phyloP scores from a whole-genome alignment of 2,113 vertebrate genomes.

The Sebastes schlegelii region DNA sequence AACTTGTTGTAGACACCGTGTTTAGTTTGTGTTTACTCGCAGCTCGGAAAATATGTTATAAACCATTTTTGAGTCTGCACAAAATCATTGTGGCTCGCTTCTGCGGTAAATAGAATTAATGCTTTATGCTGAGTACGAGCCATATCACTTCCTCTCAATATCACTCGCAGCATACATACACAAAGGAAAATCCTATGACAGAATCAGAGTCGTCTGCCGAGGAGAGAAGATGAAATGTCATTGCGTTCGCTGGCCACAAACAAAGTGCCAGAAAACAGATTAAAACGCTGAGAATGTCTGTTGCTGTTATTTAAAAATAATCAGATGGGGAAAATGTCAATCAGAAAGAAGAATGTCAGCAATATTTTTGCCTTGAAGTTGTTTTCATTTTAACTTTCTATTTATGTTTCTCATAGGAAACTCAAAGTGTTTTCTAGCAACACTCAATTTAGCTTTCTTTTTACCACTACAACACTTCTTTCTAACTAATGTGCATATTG shows the following conservation, averaged over 20 bases:
- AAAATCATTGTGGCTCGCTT: slow-evolving; percentile 56
- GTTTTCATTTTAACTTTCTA: slow-evolving; percentile 21
- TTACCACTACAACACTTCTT: too few relatives aligned
- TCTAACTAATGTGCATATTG: not conserved
- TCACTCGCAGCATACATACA: slow-evolving; percentile 58
- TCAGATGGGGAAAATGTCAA: slow-evolving; percentile 54
- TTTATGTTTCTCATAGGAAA: slow-evolving; percentile 21
- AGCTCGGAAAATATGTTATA: slow-evolving; percentile 64
- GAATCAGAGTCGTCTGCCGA: slow-evolving; percentile 46
- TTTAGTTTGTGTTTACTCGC: slow-evolving; percentile 73
- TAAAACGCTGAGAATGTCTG: slow-evolving; percentile 45
- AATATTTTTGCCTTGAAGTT: slow-evolving; percentile 11
- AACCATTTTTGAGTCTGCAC: slow-evolving; percentile 56
- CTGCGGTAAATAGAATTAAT: slow-evolving; percentile 72
- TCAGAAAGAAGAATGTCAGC: slow-evolving; percentile 29
- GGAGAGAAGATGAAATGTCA: slow-evolving; percentile 60
- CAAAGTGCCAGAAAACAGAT: slow-evolving; percentile 54
- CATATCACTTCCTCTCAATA: slow-evolving; percentile 68
- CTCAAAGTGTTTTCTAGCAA: slow-evolving; percentile 12
- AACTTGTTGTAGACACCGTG: slow-evolving; percentile 80
- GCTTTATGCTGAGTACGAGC: slow-evolving; percentile 74
- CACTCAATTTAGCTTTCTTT: not conserved
- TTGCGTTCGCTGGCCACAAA: slow-evolving; percentile 45
- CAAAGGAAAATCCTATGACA: slow-evolving; percentile 61
- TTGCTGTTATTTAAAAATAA: slow-evolving; percentile 49